Evolutionary conservation across 2,113 vertebrate species (phyloP), one percentile per base, ranked within the genome.

Genomic region (Pelvicachromis taeniatus): DNA sequence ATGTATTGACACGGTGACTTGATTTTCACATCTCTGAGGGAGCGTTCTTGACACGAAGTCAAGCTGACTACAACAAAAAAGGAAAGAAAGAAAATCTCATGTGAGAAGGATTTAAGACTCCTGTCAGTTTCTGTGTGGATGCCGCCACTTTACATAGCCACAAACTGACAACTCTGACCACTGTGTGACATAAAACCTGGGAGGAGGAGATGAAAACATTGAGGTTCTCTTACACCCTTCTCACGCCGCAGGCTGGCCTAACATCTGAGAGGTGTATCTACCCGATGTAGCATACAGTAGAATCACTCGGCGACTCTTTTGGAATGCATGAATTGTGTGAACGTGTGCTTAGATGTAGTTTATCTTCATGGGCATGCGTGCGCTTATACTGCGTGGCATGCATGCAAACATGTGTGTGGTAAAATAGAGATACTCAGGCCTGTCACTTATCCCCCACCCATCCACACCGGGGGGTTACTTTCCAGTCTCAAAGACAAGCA

Each of bases 401-500:
- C 50, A 38, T 54, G 70, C 17, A 52, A 52, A 75, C 26, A 10
- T 78, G 84, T 10, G 40, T 78, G 82, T 84, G 86, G 91, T 92
- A 92, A 93, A 94, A 93, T 85, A 90, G 90, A 94, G 93, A 91
- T 91, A 89, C 93, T 91, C 88, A 80, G 81, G 23, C 87, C 85
- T 91, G 93, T 94, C 91, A 92, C 93, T 93, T 93, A 85, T 92
- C 92, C 93, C 92, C 90, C 93, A 89, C 87, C 88, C 91, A 81
- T 89, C 54, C 81, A 89, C 91, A 86, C 82, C 63, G 80, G 93
- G 89, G 93, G 94, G 91, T 94, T 90, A 94, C 92, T 95, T 95
- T 95, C 94, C 95, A 95, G 92, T 91, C 91, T 93, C 90, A 92
- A 91, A 92, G 95, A 93, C 92, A 94, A 97, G 88, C 94, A 92